phyloP scores from a whole-genome alignment of 2,797 vertebrate species.

The Pempheris klunzingeri region DNA sequence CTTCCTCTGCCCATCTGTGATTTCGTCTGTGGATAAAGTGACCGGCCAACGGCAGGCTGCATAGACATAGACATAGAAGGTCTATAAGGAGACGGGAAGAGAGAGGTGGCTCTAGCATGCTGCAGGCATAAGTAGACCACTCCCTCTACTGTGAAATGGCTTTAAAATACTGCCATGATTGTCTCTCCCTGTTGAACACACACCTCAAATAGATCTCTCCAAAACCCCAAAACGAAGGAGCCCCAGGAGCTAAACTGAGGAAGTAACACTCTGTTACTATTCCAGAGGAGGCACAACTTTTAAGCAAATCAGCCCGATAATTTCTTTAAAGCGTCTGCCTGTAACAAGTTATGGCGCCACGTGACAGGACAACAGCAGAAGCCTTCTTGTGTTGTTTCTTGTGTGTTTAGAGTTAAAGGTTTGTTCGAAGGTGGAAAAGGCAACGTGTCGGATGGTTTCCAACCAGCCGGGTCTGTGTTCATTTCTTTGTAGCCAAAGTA shows the following conservation, averaged over 20 bases:
- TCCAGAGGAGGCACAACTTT: not conserved
- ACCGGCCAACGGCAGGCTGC: constrained; percentile 7
- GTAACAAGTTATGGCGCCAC: not conserved
- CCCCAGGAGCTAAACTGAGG: not conserved
- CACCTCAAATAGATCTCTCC: not conserved
- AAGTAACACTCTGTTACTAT: not conserved
- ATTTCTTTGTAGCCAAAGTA: constrained; percentile 12
- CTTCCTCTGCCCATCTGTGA: constrained; percentile 23
- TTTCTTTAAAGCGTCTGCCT: not conserved
- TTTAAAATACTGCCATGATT: not conserved
- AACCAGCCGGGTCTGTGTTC: not conserved
- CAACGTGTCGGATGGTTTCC: no score
- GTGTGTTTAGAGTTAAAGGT: not conserved
- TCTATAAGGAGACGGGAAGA: not conserved
- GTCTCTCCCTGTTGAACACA: not conserved
- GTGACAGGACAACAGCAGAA: no score
- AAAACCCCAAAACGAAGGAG: no score
- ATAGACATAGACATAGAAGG: not conserved
- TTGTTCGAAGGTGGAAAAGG: not conserved
- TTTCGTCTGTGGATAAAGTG: constrained; percentile 41
- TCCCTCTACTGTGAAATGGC: not conserved
- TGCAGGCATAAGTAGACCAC: not conserved
- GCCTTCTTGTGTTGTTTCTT: not conserved
- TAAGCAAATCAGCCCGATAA: not conserved
- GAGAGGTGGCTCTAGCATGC: not conserved